Conservation (phyloP, 2,113 vertebrate genomes). For the Bos javanicus region DNA sequence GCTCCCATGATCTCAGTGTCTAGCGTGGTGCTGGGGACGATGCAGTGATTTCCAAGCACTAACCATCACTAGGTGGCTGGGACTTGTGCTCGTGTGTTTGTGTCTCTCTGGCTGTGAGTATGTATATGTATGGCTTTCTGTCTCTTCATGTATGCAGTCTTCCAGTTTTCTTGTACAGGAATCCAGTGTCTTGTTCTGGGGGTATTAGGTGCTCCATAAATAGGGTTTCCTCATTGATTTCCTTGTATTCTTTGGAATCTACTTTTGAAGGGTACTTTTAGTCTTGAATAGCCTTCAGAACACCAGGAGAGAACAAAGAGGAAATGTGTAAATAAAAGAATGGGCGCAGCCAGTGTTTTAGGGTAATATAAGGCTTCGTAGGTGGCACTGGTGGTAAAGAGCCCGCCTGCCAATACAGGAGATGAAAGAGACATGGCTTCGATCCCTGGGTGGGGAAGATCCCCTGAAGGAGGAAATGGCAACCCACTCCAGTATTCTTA, state of each 20-base stretch:
- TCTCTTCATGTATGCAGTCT: fast-evolving
- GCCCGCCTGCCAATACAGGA: not conserved
- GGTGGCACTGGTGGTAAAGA: not conserved
- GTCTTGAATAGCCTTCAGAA: not conserved
- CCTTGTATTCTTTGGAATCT: not conserved
- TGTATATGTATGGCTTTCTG: not conserved
- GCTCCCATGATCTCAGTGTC: too few species aligned
- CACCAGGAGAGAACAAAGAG: not conserved
- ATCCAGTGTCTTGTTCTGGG: not conserved
- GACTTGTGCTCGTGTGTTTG: fast-evolving
- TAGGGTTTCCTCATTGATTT: not conserved
- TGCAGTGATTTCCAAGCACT: not conserved
- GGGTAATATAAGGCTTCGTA: not conserved
- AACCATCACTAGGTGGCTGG: not conserved
- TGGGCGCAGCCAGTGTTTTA: not conserved
- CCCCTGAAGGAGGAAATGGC: not conserved
- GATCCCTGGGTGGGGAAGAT: not conserved
- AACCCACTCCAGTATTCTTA: not conserved
- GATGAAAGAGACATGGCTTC: not conserved
- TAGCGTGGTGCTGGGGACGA: not conserved
- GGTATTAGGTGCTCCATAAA: not conserved
- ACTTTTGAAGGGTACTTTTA: not conserved
- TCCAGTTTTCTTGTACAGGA: not conserved
- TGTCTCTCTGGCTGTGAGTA: not conserved
- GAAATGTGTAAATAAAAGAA: not conserved